Percentiles rank a stretch among this genome's conserved stretches.
These are phyloP conservation scores for Diabrotica undecimpunctata DNA, from an alignment of 1,140 invertebrate genomes.

Conservation along the genomic window DNA sequence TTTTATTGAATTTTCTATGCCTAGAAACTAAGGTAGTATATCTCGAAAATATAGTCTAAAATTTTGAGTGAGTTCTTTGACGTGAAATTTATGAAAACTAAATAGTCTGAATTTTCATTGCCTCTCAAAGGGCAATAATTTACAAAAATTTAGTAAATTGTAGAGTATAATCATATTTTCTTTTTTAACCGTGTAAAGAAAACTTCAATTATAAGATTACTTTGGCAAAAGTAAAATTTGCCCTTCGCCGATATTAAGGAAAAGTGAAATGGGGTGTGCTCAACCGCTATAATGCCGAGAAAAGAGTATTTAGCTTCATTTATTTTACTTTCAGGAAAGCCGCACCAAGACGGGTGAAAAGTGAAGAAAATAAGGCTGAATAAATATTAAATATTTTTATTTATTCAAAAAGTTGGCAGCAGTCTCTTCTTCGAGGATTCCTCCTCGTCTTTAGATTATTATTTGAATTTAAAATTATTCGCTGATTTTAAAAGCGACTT, in stretches of 20 bases:
- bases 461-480: neutral
- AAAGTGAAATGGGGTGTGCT: neutral
- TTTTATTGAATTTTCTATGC: no score
- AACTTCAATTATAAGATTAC: constrained; percentile 3
- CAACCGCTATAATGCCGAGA: neutral
- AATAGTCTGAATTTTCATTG: no score
- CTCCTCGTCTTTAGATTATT: neutral
- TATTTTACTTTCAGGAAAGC: neutral
- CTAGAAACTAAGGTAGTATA: no score
- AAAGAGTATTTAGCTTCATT: constrained; percentile 1
- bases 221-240: neutral
- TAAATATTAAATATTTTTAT: constrained; percentile 3
- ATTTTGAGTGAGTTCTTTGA: no score
- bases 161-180: no score
- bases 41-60: no score
- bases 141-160: no score
- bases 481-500: neutral
- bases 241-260: neutral
- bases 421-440: neutral
- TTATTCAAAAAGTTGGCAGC: constrained; percentile 2
- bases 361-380: constrained; percentile 2
- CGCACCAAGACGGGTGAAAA: neutral
- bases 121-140: no score
- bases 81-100: no score
- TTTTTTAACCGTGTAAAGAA: neutral